Evolutionary conservation across 2,797 vertebrate species (phyloP).

Genomic region (Paguma larvata): DNA sequence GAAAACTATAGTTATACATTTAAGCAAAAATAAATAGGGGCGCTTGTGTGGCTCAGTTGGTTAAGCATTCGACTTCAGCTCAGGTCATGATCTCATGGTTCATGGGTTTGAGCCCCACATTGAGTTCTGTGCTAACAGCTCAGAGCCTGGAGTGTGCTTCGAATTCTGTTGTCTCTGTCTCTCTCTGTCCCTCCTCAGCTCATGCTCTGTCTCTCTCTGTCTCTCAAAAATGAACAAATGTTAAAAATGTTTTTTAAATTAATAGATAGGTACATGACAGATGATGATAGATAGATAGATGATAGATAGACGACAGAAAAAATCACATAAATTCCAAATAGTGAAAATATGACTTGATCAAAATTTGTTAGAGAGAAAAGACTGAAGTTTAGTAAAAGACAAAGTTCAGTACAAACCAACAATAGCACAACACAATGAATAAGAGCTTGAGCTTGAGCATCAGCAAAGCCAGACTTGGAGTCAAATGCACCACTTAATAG

Average conservation of each 20-base stretch:
- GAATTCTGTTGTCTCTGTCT: too few species aligned
- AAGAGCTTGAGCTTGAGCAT: neutral
- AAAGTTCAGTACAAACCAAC: neutral
- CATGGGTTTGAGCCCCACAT: too few species aligned
- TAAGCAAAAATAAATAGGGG: constrained; percentile 48
- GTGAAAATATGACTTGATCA: neutral
- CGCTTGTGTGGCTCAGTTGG: too few species aligned
- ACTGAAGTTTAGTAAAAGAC: neutral
- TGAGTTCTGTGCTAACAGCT: too few species aligned
- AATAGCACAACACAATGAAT: neutral
- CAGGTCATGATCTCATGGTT: too few species aligned
- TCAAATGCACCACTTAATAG: neutral
- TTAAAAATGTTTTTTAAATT: neutral
- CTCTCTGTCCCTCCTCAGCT: too few species aligned
- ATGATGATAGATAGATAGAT: neutral
- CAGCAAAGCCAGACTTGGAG: neutral
- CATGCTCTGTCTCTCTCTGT: too few species aligned
- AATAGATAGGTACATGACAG: neutral
- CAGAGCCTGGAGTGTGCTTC: too few species aligned
- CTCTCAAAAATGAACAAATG: too few species aligned
- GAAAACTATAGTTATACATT: neutral
- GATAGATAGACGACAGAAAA: neutral
- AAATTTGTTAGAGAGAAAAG: neutral
- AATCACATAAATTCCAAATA: neutral
- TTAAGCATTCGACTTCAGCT: too few species aligned